Base-by-base conservation (phyloP, 2,888 invertebrate genomes). In the Mythimna impura region DNA sequence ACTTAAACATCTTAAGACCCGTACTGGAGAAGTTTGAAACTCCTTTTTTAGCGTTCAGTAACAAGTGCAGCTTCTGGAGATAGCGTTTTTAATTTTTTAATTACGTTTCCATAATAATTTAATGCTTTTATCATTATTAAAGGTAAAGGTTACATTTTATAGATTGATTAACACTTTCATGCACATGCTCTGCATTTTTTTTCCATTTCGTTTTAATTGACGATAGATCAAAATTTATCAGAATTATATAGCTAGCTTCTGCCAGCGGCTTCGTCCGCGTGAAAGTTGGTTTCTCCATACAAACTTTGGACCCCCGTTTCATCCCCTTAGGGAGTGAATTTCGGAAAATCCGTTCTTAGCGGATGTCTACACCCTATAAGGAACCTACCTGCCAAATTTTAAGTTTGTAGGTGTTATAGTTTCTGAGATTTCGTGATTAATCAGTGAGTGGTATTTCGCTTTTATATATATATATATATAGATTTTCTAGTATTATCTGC, bases 1-100 rank as follows among this genome's bases (percentile, higher is more conserved):
- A 88, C 90, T 91, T 85, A 73, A 85, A 84, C 76, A 30, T 68
- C 80, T 75, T 54, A 67, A 71, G 66, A 75, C 69, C 64, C 43
- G 66, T 62, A 57, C 17, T 64, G 20, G 10, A 22, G 61, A 36
- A 70, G n/a, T 47, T 14, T 62, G 64, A 67, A 50, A 72, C 69
- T 82, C 61, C 54, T 71, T 81, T 52, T 76, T 66, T 47, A 63
- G 63, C 63, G 50, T 36, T 47, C 22, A 36, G 34, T 50, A 55
- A 66, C 61, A 78, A 77, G 73, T 78, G 65, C 50, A 30, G 65
- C 52, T 67, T 71, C 25, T 61, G 25, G 25, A 34, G 4, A 43
- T 62, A 17, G 36, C 73, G 22, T 50, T 10, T 58, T 58, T 43
- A 36, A 54, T 20, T 34, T 71, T 62, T 72, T n/a, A 55, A 72